Evolutionary conservation across 2,113 vertebrate genomes (phyloP), one percentile per base, ranked within the genome.

Genomic region (Indicator maculatus): DNA sequence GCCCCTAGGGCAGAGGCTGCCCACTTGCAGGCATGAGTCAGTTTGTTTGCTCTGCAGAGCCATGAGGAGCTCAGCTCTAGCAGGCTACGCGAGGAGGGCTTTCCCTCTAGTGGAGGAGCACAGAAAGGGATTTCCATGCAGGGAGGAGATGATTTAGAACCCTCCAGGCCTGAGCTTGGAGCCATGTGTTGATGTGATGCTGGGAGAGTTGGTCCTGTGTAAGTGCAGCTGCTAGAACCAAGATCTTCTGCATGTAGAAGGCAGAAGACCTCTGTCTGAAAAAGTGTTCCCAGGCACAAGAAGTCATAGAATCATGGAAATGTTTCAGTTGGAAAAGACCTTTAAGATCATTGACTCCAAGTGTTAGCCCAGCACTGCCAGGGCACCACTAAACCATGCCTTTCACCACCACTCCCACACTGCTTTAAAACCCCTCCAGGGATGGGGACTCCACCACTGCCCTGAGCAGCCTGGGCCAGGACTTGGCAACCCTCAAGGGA

Each of bases 21-120:
- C 4, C 2, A 0, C 56, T 50, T 8, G 1, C 23, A 11, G 30
- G 30, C 38, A 55, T 1, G 0, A 56, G 44, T n/a, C 0, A 0
- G 33, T 20, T 28, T 41, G 14, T 61, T 79, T 67, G 58, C 67
- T 59, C 31, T 44, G 27, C 39, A 56, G 20, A 72, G 26, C 38
- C 36, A 12, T 5, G 17, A 47, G 52, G 50, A 38, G 50, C 60
- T 55, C 64, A 41, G 47, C 71, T 66, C n/a, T 11, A 30, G 44
- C 44, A 21, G 33, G 60, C 23, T 44, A 65, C 31, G 58, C 4
- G 2, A 66, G 61, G 61, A 78, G 38, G 55, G 20, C 11, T 45
- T 52, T 79, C 56, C 73, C 50, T 87, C 55, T 79, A 53, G n/a
- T 1, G 5, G 67, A 36, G n/a, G 56, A 31, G 17, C 28, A 17